Evolutionary conservation across 2,113 vertebrate species (phyloP).

Genomic region (Tupaia chinensis): DNA sequence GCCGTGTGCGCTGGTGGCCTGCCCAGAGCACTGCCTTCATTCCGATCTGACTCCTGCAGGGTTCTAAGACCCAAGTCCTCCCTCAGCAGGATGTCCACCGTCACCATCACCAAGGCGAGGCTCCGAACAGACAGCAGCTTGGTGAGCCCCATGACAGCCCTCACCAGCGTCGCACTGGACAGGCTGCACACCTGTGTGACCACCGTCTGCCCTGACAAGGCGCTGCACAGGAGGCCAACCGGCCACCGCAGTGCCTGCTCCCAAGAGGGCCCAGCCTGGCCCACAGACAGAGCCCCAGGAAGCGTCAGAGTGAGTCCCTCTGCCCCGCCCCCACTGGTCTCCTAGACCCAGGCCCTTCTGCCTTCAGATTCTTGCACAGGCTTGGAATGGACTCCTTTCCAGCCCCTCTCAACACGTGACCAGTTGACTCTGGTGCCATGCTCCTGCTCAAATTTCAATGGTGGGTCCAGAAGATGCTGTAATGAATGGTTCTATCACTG

Average conservation of each 20-base stretch:
- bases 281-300: background rate
- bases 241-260: background rate
- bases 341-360: background rate
- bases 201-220: accelerated
- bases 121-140: background rate
- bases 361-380: background rate
- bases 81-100: background rate
- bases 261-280: too few relatives aligned
- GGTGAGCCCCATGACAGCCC: accelerated
- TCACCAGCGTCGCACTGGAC: background rate
- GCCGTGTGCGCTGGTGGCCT: accelerated
- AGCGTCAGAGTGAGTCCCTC: background rate
- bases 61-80: background rate
- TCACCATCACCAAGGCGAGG: background rate
- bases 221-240: background rate
- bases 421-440: background rate
- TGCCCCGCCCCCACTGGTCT: background rate
- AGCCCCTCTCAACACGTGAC: background rate
- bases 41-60: background rate
- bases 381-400: background rate
- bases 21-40: background rate
- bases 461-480: too few relatives aligned
- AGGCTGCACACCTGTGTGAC: too few relatives aligned
- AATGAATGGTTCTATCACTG: too few relatives aligned
- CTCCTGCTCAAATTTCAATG: background rate